Evolutionary conservation across 2,888 invertebrate genomes (phyloP), one percentile per base, ranked within the genome.

Genomic region (Mayetiola destructor): DNA sequence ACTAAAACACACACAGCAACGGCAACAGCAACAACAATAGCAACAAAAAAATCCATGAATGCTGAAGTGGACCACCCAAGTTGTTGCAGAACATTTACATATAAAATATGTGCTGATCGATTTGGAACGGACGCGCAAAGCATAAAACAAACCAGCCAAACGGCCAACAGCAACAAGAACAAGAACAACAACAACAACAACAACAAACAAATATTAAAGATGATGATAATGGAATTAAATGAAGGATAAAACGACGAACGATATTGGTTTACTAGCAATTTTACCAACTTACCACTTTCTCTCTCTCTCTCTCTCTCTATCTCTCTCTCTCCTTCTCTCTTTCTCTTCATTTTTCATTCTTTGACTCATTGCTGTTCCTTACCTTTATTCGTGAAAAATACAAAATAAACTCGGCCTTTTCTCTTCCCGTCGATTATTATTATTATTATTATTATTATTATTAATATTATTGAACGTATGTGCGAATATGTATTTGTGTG

Each of bases 101-200:
- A 48, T 48, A 48, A 48, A 48, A 48, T 48, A 48, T 48, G 48
- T 48, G 48, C 48, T 48, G 48, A 48, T 27, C 27, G 48, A 48
- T 48, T 48, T 27, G 5, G 16, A 20, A 4, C 3, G 42, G 12
- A 42, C 23, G 42, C 21, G 23, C n/a, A n/a, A n/a, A n/a, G n/a
- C n/a, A n/a, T n/a, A n/a, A n/a, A n/a, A n/a, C n/a, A n/a, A n/a
- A n/a, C n/a, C n/a, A n/a, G n/a, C n/a, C n/a, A n/a, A n/a, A n/a
- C n/a, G n/a, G n/a, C n/a, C n/a, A n/a, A n/a, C n/a, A n/a, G n/a
- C n/a, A n/a, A n/a, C n/a, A n/a, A n/a, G n/a, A n/a, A n/a, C n/a
- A n/a, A n/a, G n/a, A 6, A 36, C 36, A n/a, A 12, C 14, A 36
- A 36, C 36, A 36, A 12, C 5, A 36, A 8, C 36, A 36, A 8